Conservation (phyloP, 2,797 vertebrate species). For the Toxotes lorentzi region DNA sequence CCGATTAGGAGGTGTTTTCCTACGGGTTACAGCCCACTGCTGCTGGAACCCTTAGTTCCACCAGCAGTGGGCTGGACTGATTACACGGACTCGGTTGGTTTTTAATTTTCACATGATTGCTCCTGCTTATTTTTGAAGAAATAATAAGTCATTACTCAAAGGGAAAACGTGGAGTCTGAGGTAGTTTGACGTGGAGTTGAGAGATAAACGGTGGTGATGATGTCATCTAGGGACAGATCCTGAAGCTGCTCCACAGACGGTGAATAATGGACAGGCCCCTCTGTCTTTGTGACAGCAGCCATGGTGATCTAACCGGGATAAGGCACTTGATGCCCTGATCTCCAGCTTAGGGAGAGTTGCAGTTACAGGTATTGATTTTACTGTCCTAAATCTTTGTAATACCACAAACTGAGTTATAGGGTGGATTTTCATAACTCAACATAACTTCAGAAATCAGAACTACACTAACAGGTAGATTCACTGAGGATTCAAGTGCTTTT, state of each 20-base stretch:
- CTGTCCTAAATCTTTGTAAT: not conserved
- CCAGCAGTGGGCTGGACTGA: constrained; percentile 8
- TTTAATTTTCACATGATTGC: constrained; percentile 28
- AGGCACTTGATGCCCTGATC: constrained; percentile 9
- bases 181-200: not conserved
- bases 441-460: not conserved
- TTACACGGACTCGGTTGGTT: constrained; percentile 21
- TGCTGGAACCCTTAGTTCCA: not conserved
- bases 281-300: constrained; percentile 13
- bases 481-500: not conserved
- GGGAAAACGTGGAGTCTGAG: not conserved
- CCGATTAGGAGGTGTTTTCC: constrained; percentile 12
- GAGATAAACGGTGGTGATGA: constrained; percentile 15
- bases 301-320: constrained; percentile 8
- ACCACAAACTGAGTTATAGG: constrained; percentile 2
- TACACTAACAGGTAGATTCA: not conserved
- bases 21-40: not conserved
- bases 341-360: constrained; percentile 14
- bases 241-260: constrained; percentile 10
- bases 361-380: constrained; percentile 30
- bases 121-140: constrained; percentile 65
- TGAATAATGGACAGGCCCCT: constrained; percentile 25
- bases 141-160: constrained; percentile 35
- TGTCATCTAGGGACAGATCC: constrained; percentile 19
- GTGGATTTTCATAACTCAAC: not conserved